phyloP scores from a whole-genome alignment of 2,888 invertebrate genomes.

The Thumatha senex region DNA sequence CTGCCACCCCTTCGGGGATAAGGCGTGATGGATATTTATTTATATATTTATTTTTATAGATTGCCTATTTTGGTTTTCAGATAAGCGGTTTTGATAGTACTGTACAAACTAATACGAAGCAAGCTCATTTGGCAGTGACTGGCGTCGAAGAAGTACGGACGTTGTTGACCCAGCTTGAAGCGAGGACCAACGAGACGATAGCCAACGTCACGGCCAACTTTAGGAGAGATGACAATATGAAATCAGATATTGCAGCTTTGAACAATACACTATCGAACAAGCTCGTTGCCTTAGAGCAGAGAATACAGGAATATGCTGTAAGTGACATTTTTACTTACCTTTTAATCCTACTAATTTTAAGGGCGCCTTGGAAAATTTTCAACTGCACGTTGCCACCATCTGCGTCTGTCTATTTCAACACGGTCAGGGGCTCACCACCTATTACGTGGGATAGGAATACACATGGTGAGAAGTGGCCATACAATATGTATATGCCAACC shows the following conservation, averaged over 20 bases:
- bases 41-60: too few relatives aligned
- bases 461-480: too few relatives aligned
- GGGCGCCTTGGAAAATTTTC: not conserved
- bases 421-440: too few relatives aligned
- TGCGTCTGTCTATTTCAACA: too few relatives aligned
- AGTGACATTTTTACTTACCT: constrained; percentile 34
- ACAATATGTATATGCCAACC: too few relatives aligned
- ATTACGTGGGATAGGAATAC: too few relatives aligned
- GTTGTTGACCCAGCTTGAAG: constrained; percentile 60
- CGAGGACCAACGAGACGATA: constrained; percentile 66
- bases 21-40: too few relatives aligned
- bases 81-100: constrained; percentile 78
- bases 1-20: too few relatives aligned
- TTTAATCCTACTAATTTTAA: too few relatives aligned
- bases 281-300: constrained; percentile 58
- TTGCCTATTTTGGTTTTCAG: constrained; percentile 44
- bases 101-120: constrained; percentile 64
- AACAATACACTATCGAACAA: constrained; percentile 61
- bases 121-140: constrained; percentile 64
- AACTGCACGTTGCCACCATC: too few relatives aligned
- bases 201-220: constrained; percentile 58
- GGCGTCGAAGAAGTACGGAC: constrained; percentile 70
- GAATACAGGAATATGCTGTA: constrained; percentile 63
- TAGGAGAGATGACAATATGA: constrained; percentile 56
- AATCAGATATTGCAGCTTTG: constrained; percentile 48